A percentile compares a stretch with the other conserved stretches of the same genome.
phyloP scores from a whole-genome alignment of 2,888 invertebrate genomes.

The Noctua janthe region DNA sequence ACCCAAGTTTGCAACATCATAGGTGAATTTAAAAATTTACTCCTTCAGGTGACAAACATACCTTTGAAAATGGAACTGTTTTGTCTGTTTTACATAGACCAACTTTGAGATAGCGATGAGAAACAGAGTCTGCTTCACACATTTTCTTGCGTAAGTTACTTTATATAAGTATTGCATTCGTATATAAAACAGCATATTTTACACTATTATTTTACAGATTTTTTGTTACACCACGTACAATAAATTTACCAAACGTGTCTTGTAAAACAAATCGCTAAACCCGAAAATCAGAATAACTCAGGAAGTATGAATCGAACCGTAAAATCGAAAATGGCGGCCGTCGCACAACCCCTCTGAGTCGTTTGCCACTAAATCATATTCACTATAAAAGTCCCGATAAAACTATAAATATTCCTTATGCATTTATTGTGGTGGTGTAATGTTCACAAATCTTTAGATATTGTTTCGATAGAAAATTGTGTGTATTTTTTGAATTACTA shows the following conservation, averaged over 20 bases:
- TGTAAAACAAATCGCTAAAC: conserved; percentile 46
- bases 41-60: not conserved
- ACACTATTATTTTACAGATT: not conserved
- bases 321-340: conserved; percentile 87
- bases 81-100: not conserved
- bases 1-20: not conserved
- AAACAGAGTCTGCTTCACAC: not conserved
- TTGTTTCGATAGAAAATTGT: conserved; percentile 28
- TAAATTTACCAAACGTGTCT: conserved; percentile 32
- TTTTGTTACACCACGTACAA: not conserved
- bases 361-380: conserved; percentile 86
- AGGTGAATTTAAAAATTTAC: not conserved
- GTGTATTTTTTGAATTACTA: not conserved
- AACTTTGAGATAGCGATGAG: not conserved
- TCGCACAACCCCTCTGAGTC: conserved; percentile 78
- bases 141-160: not conserved
- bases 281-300: conserved; percentile 74
- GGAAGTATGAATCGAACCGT: conserved; percentile 79
- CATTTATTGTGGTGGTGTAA: conserved; percentile 81
- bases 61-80: not conserved
- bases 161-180: not conserved
- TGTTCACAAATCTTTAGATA: conserved; percentile 78
- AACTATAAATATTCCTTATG: conserved; percentile 86
- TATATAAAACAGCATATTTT: not conserved
- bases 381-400: conserved; percentile 87